phyloP scores from a whole-genome alignment of 2,797 vertebrate species.

The Xiphorhynchus erythropygius region DNA sequence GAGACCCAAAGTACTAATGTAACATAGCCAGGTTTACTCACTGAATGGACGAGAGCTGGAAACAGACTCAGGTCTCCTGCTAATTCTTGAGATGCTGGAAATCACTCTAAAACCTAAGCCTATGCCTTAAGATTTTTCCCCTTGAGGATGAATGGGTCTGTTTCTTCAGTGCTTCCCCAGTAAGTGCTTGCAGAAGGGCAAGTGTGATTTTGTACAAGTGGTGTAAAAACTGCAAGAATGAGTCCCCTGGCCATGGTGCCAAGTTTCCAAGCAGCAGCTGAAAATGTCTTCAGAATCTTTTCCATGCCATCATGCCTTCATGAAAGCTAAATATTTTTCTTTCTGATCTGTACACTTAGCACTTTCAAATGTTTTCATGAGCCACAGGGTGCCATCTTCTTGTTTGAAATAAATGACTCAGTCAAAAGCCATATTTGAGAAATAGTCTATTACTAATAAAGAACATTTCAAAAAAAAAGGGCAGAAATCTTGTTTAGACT shows the following conservation, averaged over 20 bases:
- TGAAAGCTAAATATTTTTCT: conserved; percentile 53
- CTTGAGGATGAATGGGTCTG: background rate
- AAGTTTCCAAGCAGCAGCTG: conserved; percentile 10
- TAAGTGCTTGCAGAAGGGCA: background rate
- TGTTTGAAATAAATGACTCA: background rate
- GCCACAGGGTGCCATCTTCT: background rate
- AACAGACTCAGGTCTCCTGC: background rate
- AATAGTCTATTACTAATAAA: background rate
- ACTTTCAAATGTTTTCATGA: conserved; percentile 25
- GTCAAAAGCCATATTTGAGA: background rate
- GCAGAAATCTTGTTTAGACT: background rate
- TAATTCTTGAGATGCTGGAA: background rate
- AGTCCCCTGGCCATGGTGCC: background rate
- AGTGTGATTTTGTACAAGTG: background rate
- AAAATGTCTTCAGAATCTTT: background rate
- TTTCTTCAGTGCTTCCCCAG: background rate
- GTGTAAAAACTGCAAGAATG: background rate
- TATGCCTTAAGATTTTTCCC: background rate
- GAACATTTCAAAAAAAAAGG: background rate
- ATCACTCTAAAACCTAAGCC: background rate
- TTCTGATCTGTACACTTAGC: background rate
- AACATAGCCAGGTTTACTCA: background rate
- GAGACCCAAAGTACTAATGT: background rate
- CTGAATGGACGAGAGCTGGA: background rate
- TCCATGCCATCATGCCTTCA: background rate